Evolutionary conservation across 2,888 invertebrate species (phyloP).

Genomic region (Drosophila meridionalis): DNA sequence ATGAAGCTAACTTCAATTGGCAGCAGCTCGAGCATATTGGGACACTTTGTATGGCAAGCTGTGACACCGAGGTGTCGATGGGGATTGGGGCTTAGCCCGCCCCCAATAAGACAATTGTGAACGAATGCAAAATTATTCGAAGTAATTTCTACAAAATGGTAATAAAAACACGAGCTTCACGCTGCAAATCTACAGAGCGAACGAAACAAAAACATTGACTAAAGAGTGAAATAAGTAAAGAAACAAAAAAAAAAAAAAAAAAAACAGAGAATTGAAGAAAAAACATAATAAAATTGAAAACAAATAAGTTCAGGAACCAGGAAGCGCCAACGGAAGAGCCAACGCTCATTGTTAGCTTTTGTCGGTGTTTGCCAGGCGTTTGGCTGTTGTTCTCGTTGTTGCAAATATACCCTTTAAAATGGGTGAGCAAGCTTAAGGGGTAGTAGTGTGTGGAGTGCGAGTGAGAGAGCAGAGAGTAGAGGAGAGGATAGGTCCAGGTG

Average conservation of each 20-base stretch:
- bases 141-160: slow-evolving; percentile 29
- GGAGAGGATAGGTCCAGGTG: not conserved
- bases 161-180: slow-evolving; percentile 25
- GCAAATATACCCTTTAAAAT: slow-evolving; percentile 29
- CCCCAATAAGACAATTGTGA: slow-evolving; percentile 36
- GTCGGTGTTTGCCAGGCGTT: slow-evolving; percentile 51
- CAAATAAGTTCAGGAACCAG: slow-evolving; percentile 67
- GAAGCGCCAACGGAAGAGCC: slow-evolving; percentile 62
- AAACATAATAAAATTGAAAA: slow-evolving; percentile 66
- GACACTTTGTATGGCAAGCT: slow-evolving; percentile 38
- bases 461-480: not conserved
- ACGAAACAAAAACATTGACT: not conserved
- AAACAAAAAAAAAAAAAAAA: not conserved
- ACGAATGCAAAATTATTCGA: slow-evolving; percentile 50
- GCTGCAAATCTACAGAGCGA: slow-evolving; percentile 2
- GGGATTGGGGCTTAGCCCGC: not conserved
- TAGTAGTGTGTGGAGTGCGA: not conserved
- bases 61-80: slow-evolving; percentile 20
- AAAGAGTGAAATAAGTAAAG: slow-evolving; percentile 4
- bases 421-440: not conserved
- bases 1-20: slow-evolving; percentile 27
- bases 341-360: slow-evolving; percentile 63
- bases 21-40: slow-evolving; percentile 41
- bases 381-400: slow-evolving; percentile 32
- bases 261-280: slow-evolving; percentile 3